Conservation (phyloP, 2,797 vertebrate genomes). For the Limosa lapponica region DNA sequence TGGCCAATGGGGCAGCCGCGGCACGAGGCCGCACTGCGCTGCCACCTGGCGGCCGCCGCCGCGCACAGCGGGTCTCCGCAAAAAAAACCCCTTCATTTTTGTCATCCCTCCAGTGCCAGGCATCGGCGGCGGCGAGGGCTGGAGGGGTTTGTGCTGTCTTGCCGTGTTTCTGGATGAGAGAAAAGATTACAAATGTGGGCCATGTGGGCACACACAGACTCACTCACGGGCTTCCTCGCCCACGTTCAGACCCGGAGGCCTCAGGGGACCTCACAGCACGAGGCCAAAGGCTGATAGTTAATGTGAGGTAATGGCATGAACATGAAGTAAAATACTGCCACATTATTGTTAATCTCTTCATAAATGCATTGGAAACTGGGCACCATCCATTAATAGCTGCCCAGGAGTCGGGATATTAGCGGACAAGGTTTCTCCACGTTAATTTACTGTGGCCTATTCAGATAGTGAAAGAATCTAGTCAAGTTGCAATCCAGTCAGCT, state of each 20-base stretch:
- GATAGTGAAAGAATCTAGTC: background rate
- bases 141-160: background rate
- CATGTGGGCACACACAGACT: accelerated
- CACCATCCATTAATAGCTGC: conserved; percentile 14
- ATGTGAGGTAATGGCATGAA: background rate
- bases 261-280: accelerated
- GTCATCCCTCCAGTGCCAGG: background rate
- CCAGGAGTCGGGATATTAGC: background rate
- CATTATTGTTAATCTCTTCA: background rate
- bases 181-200: background rate
- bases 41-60: conserved; percentile 39
- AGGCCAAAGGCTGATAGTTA: background rate
- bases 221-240: background rate
- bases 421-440: background rate
- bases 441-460: conserved; percentile 27
- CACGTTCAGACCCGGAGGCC: accelerated
- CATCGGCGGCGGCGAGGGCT: accelerated
- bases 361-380: conserved; percentile 22
- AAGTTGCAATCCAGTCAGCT: background rate
- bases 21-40: background rate
- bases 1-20: background rate
- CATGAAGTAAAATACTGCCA: conserved; percentile 2
- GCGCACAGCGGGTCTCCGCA: background rate
- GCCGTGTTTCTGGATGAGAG: background rate
- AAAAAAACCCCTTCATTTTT: background rate